Evolutionary conservation across 2,888 invertebrate species (phyloP), one percentile per base, ranked within the genome.

Genomic region (Thumatha senex): DNA sequence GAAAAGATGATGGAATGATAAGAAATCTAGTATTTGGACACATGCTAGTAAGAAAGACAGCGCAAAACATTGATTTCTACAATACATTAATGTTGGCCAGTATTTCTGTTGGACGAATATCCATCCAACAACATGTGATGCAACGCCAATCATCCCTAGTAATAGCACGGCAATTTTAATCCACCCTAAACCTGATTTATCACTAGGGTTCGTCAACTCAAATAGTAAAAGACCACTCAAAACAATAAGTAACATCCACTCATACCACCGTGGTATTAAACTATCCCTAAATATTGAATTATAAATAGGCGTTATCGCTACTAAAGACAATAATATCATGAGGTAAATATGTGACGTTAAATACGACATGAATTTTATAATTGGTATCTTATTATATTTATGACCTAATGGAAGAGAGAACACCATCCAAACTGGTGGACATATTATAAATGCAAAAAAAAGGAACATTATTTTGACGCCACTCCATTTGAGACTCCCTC

Each of bases 361-460:
- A 89, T 99, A 99, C 40, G 99, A 98, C 97, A 99, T 99, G 91
- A 99, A 99, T 92, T 99, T 99, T 78, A 99, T 98, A 78, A 99
- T 99, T 52, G 99, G 99, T 75, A 99, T 98, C 93, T 98, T 98
- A 93, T 98, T 97, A 92, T 97, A 98, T 87, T 96, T 96, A 92
- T 98, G 98, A 38, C 97, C 97, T 78, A 98, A 91, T 46, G 99
- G 99, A 79, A 99, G 94, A 59, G 98, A 98, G 84, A 99, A 98
- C 44, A 96, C 95, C 67, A 99, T 92, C 99, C 99, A 99, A 31
- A 99, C 95, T 7, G 99, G 98, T 35, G 99, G 99, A 79, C 98
- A 98, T 48, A 98, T 90, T 75, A 99, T 95, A 82, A 99, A 97
- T 65, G 96, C 94, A 76, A 98, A 94, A 86, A 99, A 96, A 78